Conservation (phyloP, 2,113 vertebrate genomes). For the Struthidea cinerea region DNA sequence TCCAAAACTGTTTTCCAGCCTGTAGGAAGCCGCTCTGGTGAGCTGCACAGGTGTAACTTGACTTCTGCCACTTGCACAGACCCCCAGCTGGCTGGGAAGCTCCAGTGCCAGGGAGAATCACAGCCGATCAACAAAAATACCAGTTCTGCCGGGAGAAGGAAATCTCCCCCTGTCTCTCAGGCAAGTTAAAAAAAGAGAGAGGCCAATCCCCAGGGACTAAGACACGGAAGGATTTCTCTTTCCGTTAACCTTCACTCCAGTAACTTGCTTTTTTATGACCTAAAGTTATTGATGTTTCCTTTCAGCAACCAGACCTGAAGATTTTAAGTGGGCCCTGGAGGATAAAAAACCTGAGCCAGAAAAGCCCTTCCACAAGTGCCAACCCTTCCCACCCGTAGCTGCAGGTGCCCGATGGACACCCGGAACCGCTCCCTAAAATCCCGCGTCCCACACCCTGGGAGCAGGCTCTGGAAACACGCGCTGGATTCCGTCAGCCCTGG, state of each 20-base stretch:
- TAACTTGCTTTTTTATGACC: neutral
- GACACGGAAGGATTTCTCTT: neutral
- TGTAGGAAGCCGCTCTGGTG: rapidly evolving
- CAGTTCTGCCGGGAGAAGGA: neutral
- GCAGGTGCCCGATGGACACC: neutral
- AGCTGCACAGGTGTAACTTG: neutral
- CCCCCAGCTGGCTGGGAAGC: neutral
- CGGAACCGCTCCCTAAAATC: neutral
- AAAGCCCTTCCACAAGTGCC: rapidly evolving
- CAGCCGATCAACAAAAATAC: neutral
- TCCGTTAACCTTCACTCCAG: neutral
- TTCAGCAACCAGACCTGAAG: neutral
- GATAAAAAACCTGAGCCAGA: too few species aligned
- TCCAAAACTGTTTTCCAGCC: neutral
- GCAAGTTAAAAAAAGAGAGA: neutral
- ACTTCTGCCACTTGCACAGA: neutral
- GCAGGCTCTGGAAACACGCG: neutral
- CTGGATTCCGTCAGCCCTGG: neutral
- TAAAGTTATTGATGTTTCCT: neutral
- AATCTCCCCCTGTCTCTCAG: neutral
- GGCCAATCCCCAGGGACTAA: neutral
- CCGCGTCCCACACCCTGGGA: neutral
- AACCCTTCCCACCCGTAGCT: neutral
- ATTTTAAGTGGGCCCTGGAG: neutral
- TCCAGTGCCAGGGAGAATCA: neutral